Percentiles rank a stretch among this genome's conserved stretches.
phyloP scores from a whole-genome alignment of 2,797 vertebrate species.

The Tolypeutes matacus region DNA sequence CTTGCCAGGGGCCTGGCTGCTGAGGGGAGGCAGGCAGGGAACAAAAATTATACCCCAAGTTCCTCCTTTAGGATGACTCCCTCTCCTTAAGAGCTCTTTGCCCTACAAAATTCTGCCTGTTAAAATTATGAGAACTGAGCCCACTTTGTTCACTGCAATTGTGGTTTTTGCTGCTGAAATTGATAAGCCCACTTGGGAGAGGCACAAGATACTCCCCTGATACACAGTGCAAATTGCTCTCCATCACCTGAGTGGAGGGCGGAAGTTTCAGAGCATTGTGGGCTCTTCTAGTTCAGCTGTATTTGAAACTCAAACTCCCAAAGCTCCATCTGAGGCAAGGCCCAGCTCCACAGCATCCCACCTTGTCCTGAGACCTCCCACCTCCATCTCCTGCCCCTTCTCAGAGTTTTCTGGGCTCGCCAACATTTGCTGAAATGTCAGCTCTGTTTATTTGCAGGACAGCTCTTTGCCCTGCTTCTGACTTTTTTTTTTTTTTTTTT shows the following conservation, averaged over 20 bases:
- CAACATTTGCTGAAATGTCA: slow-evolving; percentile 20
- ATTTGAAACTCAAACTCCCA: slow-evolving; percentile 36
- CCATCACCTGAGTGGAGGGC: not conserved
- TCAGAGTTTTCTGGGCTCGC: not conserved
- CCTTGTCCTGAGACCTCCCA: not conserved
- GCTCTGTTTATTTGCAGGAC: not conserved
- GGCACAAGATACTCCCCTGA: not conserved
- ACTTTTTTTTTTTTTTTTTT: too few species aligned
- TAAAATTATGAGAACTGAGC: not conserved
- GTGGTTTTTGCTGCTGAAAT: slow-evolving; percentile 42
- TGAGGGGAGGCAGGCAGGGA: not conserved
- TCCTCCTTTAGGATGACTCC: not conserved
- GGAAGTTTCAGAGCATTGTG: not conserved
- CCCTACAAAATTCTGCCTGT: slow-evolving; percentile 46
- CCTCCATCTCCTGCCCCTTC: not conserved
- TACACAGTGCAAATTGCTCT: not conserved
- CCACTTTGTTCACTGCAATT: not conserved
- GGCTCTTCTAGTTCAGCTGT: not conserved
- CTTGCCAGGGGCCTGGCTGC: not conserved
- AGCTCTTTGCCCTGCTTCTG: not conserved
- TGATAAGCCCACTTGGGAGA: not conserved
- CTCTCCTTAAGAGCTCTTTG: not conserved
- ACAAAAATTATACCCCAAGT: not conserved
- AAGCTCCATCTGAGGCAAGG: not conserved
- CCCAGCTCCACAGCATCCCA: not conserved